Conservation (phyloP, 2,113 vertebrate species). For the Perca flavescens region DNA sequence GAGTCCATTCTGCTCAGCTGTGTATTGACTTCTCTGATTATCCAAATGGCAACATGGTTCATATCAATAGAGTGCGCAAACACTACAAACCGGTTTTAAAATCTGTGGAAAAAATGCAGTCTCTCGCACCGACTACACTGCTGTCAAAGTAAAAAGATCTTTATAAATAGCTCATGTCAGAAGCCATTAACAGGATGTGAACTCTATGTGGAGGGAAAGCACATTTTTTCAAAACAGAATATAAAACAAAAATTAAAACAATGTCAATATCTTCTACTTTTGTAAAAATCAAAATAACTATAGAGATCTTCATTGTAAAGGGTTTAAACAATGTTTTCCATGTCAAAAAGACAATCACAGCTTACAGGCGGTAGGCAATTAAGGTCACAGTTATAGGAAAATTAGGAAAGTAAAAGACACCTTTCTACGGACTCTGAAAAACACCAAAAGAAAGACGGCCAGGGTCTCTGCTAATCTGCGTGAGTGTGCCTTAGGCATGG, state of each 20-base stretch:
- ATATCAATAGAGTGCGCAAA: conserved; percentile 14
- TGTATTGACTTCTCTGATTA: conserved; percentile 24
- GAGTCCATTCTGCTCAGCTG: conserved; percentile 28
- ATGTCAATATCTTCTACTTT: neutral
- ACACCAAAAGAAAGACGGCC: too few species aligned
- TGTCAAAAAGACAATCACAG: too few species aligned
- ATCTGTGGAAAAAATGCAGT: conserved; percentile 1
- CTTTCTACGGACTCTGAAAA: too few species aligned
- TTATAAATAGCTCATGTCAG: neutral
- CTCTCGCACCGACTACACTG: neutral
- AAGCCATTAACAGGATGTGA: neutral
- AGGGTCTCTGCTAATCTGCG: too few species aligned
- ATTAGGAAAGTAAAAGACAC: too few species aligned
- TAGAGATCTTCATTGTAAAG: too few species aligned
- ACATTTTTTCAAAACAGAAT: neutral
- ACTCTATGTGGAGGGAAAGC: neutral
- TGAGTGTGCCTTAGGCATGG: too few species aligned
- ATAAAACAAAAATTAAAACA: neutral
- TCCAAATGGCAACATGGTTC: conserved; percentile 11
- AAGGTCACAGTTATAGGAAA: too few species aligned
- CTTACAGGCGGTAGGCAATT: too few species aligned
- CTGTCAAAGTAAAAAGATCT: neutral
- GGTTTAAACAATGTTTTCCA: too few species aligned
- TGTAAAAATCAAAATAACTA: too few species aligned
- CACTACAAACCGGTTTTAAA: neutral